These are phyloP conservation scores for Harpalus rufipes DNA, from an alignment of 2,888 invertebrate genomes.

Conservation along the genomic window DNA sequence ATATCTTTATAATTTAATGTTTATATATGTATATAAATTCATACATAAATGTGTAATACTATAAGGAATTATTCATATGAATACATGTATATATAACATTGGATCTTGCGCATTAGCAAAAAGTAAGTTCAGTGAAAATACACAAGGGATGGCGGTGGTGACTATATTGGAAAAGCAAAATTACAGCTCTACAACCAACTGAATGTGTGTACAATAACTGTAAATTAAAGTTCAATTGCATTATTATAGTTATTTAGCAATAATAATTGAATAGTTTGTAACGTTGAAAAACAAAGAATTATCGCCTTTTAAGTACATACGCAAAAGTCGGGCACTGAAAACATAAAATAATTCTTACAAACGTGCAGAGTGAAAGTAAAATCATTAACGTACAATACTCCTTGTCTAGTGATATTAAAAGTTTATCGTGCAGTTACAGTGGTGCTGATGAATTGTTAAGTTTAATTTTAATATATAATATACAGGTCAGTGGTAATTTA, in stretches of 20 bases:
- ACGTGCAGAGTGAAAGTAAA: neutral
- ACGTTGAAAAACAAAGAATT: neutral
- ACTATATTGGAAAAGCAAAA: conserved; percentile 23
- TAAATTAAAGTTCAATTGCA: conserved; percentile 12
- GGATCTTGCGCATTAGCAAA: conserved; percentile 30
- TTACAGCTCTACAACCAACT: neutral
- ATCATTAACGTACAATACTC: neutral
- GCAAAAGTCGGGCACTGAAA: neutral
- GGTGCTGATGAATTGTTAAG: neutral
- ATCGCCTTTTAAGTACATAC: neutral
- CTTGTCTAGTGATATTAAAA: neutral
- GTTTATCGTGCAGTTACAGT: neutral
- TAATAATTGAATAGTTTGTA: neutral
- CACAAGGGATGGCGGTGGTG: conserved; percentile 46
- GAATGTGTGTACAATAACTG: conserved; percentile 28
- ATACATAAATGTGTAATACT: neutral
- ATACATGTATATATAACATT: conserved; percentile 1
- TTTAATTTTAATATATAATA: neutral
- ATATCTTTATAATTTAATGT: neutral
- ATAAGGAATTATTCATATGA: neutral
- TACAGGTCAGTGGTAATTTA: conserved; percentile 15
- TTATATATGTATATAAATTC: neutral
- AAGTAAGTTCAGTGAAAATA: neutral
- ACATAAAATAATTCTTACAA: neutral
- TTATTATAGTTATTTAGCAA: neutral